These are phyloP conservation scores for Phrynocephalus versicolor DNA, from an alignment of 2,113 vertebrate species.

Conservation along the genomic window DNA sequence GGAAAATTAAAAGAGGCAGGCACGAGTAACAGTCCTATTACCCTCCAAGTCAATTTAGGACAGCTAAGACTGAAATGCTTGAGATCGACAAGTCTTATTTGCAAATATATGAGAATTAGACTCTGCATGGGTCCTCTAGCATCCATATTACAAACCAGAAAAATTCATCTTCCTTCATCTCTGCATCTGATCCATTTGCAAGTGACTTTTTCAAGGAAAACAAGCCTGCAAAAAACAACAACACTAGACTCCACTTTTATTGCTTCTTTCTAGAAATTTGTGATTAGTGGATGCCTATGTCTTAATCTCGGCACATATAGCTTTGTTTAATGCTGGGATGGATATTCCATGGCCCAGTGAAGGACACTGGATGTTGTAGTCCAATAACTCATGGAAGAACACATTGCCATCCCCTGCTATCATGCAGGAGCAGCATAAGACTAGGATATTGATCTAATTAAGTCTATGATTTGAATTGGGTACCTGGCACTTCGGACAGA, in stretches of 20 bases:
- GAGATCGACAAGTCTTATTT: neutral
- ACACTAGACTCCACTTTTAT: neutral
- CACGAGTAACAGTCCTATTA: neutral
- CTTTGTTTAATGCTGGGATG: neutral
- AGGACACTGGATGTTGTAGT: too few species aligned
- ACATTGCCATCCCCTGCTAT: too few species aligned
- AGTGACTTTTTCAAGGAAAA: neutral
- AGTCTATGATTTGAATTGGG: neutral
- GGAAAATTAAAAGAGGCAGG: neutral
- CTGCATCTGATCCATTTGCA: too few species aligned
- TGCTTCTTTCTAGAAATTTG: neutral
- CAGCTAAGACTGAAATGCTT: neutral
- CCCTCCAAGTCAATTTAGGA: neutral
- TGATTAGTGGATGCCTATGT: too few species aligned
- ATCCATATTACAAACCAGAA: neutral
- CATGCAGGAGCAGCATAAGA: neutral
- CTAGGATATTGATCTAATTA: too few species aligned
- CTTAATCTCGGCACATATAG: too few species aligned
- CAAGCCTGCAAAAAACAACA: neutral
- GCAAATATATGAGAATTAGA: neutral
- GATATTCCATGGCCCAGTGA: neutral
- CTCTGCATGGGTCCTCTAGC: neutral
- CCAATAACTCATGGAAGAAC: too few species aligned
- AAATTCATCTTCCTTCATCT: neutral
- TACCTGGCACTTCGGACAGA: neutral